Conservation (phyloP, 1,140 invertebrate species). For the Psilanteris sp. region DNA sequence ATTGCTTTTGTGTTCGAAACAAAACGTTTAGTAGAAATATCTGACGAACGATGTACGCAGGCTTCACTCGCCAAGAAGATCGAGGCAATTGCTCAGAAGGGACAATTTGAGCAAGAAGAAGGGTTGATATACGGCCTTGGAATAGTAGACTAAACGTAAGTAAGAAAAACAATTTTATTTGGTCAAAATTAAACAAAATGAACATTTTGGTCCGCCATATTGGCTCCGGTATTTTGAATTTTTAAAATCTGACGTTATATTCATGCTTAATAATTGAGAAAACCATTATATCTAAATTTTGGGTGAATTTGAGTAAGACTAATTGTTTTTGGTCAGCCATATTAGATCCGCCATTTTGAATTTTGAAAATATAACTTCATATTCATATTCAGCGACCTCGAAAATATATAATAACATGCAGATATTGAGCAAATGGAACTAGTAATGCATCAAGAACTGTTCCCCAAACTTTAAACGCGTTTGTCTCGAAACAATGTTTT, state of each 20-base stretch:
- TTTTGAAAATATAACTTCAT: too few relatives aligned
- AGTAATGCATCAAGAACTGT: too few relatives aligned
- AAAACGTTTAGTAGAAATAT: not conserved
- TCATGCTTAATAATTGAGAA: not conserved
- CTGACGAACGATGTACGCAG: slow-evolving; percentile 1
- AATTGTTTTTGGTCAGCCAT: too few relatives aligned
- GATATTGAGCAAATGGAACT: too few relatives aligned
- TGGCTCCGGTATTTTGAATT: too few relatives aligned
- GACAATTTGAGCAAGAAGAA: not conserved
- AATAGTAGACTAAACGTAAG: slow-evolving; percentile 20
- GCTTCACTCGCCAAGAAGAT: slow-evolving; percentile 4
- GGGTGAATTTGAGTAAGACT: slow-evolving; percentile 2
- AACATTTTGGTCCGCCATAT: too few relatives aligned
- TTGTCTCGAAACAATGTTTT: too few relatives aligned
- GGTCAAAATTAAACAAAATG: slow-evolving; percentile 5
- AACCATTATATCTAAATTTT: slow-evolving; percentile 5
- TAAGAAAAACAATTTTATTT: slow-evolving; percentile 23
- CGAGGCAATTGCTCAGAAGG: slow-evolving; percentile 4
- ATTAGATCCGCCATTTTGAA: too few relatives aligned
- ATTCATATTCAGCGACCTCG: slow-evolving; percentile 14
- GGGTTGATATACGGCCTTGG: too few relatives aligned
- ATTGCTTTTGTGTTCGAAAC: not conserved
- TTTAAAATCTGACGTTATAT: too few relatives aligned
- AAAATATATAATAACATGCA: too few relatives aligned
- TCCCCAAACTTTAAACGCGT: too few relatives aligned